Conservation (phyloP, 2,113 vertebrate species). For the Lagenorhynchus albirostris region DNA sequence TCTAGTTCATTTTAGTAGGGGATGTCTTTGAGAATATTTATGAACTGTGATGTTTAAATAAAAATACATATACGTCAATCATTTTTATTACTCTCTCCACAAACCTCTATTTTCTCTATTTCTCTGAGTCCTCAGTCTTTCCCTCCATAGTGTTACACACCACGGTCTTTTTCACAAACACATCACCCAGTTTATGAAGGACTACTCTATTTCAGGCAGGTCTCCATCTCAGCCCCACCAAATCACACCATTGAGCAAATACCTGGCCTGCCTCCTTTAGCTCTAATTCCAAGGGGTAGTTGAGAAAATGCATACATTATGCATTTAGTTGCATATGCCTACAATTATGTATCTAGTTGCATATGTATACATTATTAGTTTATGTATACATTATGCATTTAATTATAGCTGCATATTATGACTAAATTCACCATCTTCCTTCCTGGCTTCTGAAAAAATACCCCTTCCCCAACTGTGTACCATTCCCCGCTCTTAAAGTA, state of each 20-base stretch:
- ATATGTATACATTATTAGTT: no score
- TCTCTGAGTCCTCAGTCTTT: neutral
- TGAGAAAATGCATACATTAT: neutral
- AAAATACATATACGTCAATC: neutral
- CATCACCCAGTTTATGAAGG: neutral
- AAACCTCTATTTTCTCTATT: neutral
- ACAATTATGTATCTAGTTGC: no score
- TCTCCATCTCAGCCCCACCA: neutral
- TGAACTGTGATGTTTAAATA: slow-evolving; percentile 35
- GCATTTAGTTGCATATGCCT: no score
- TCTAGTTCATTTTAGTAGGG: neutral
- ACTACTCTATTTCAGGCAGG: neutral
- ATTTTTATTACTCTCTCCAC: slow-evolving; percentile 3
- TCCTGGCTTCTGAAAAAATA: neutral
- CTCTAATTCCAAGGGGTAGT: neutral
- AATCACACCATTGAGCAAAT: neutral
- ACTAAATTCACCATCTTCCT: neutral
- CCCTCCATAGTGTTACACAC: neutral
- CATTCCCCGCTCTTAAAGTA: neutral
- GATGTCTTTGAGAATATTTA: neutral
- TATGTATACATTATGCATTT: no score
- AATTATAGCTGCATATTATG: neutral
- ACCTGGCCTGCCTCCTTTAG: neutral
- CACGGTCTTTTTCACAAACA: neutral
- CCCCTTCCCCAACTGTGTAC: neutral